These are phyloP conservation scores for Trididemnum nubilum DNA, from an alignment of 23 tunicate species.

Conservation along the genomic window DNA sequence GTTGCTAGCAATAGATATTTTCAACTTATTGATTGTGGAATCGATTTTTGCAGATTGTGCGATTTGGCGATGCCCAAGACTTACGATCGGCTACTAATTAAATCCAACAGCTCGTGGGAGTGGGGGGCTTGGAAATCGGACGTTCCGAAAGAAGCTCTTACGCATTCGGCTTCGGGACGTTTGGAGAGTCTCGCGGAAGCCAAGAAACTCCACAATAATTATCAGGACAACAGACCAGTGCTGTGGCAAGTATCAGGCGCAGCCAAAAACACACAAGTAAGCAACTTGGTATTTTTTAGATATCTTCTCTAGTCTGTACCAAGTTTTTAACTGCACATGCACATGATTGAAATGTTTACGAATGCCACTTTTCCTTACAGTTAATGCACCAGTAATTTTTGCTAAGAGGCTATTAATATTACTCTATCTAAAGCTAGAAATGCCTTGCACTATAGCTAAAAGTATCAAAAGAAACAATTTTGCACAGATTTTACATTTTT, in stretches of 20 bases:
- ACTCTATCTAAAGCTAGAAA: no score
- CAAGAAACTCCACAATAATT: slow-evolving; percentile 46
- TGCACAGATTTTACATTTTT: no score
- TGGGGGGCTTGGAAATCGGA: slow-evolving; percentile 87
- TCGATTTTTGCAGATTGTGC: slow-evolving; percentile 20
- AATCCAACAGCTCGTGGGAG: slow-evolving; percentile 86
- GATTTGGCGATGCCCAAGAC: slow-evolving; percentile 37
- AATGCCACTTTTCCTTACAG: no score
- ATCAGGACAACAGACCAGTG: slow-evolving; percentile 65
- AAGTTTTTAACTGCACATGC: no score
- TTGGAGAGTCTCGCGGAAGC: slow-evolving; percentile 79
- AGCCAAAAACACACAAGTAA: slow-evolving; percentile 69
- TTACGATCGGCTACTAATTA: slow-evolving; percentile 54
- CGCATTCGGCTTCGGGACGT: slow-evolving; percentile 66
- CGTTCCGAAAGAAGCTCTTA: slow-evolving; percentile 58
- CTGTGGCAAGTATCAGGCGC: slow-evolving; percentile 73
- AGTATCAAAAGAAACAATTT: no score
- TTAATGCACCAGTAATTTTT: no score
- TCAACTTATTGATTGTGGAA: no score
- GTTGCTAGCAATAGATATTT: no score
- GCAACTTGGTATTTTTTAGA: neutral
- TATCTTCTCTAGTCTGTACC: no score
- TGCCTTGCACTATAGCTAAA: no score
- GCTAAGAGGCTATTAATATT: no score
- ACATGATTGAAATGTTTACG: no score